Evolutionary conservation across 2,797 vertebrate genomes (phyloP), one percentile per base, ranked within the genome.

Genomic region (Heterohyrax brucei): DNA sequence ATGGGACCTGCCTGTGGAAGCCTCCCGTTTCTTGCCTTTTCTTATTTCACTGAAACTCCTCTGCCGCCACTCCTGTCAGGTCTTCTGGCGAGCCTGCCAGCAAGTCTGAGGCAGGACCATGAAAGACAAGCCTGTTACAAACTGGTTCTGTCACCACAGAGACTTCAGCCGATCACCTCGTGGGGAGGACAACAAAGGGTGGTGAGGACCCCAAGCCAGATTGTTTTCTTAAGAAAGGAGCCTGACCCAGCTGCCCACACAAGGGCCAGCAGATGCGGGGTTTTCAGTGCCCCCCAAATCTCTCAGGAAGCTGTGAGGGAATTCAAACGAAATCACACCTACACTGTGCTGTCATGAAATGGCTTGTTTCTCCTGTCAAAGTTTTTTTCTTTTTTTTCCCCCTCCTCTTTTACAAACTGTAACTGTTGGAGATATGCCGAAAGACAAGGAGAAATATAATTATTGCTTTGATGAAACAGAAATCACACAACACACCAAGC

Each of bases 111-210:
- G 96, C 77, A 86, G 96, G 95, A 97, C 97, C 90, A 48, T 78
- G 94, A 95, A 96, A 97, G 97, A 95, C 97, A 98, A 97, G 98
- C 98, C 98, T 98, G 98, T 99, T 98, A 99, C 98, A 98, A 97
- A 98, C 98, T 98, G 98, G 97, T 98, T 98, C 98, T 98, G 98
- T 98, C 98, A 98, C 97, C 98, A 87, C 98, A 92, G 97, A 97
- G 98, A 98, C 97, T 98, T 98, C 98, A 98, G 97, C 96, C 81
- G 98, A 98, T 98, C 98, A 98, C 98, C 98, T 98, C 97, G 96
- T 97, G 98, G 98, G 97, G 97, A 98, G 97, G 97, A 98, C 98
- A 97, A 97, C 98, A 98, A 98, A 98, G 97, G 98, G 97, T 98
- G 86, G 98, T 88, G 97, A 98, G 98, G 98, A 97, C 94, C 97